A percentile compares a stretch with the other conserved stretches of the same genome.
Evolutionary conservation across 2,113 vertebrate genomes (phyloP).

Genomic region (Meleagris gallopavo): DNA sequence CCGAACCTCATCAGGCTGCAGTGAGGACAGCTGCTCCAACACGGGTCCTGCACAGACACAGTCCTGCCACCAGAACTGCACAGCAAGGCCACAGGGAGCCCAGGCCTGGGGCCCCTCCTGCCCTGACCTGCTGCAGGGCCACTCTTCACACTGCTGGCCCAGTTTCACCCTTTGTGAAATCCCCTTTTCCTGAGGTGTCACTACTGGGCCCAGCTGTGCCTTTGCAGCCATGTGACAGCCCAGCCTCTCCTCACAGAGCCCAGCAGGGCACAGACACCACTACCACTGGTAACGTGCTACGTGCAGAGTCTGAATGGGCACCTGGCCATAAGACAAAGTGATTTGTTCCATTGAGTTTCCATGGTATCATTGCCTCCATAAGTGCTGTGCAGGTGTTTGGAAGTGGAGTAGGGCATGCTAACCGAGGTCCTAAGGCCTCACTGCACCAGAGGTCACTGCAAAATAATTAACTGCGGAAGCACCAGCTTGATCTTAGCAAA

Average conservation of each 20-base stretch:
- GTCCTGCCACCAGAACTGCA: neutral
- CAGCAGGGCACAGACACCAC: rapidly evolving
- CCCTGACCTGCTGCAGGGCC: neutral
- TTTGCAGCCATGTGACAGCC: neutral
- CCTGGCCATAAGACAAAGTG: neutral
- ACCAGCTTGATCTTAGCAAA: neutral
- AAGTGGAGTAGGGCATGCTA: neutral
- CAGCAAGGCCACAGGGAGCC: rapidly evolving
- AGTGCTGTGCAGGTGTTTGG: neutral
- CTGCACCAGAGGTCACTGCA: neutral
- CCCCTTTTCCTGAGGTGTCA: rapidly evolving
- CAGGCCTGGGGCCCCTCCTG: neutral
- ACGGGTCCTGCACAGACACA: neutral
- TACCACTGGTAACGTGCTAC: rapidly evolving
- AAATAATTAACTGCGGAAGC: neutral
- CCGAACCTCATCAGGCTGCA: neutral
- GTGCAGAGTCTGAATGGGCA: too few species aligned
- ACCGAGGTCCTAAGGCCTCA: neutral
- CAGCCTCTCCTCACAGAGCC: neutral
- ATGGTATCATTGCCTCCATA: rapidly evolving
- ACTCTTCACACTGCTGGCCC: neutral
- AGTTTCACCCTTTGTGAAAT: neutral
- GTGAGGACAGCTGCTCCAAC: neutral
- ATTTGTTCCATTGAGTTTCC: neutral
- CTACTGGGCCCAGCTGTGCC: neutral